Conservation (phyloP, 1,140 invertebrate genomes). For the Zelostemma sp. region DNA sequence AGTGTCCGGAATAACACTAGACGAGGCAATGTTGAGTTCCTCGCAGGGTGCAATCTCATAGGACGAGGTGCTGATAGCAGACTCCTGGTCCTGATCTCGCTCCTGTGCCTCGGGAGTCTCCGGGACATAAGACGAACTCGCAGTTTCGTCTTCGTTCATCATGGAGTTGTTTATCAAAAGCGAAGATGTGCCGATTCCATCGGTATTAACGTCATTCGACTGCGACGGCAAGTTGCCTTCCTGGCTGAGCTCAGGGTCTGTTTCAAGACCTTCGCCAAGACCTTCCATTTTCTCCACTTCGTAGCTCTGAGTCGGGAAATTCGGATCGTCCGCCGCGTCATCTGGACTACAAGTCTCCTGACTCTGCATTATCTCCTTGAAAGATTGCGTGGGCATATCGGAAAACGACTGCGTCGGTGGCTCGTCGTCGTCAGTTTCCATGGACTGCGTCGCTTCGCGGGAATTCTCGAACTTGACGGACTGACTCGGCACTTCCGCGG, state of each 20-base stretch:
- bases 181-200: conserved; percentile 62
- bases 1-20: conserved; percentile 63
- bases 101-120: conserved; percentile 68
- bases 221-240: conserved; percentile 66
- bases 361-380: conserved; percentile 56
- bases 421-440: conserved; percentile 53
- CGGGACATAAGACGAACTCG: conserved; percentile 66
- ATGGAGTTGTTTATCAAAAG: conserved; percentile 58
- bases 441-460: conserved; percentile 53
- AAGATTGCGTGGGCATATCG: conserved; percentile 64
- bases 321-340: conserved; percentile 57
- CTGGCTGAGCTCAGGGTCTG: conserved; percentile 60
- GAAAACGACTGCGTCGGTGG: conserved; percentile 61
- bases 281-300: conserved; percentile 61
- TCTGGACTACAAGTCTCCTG: conserved; percentile 44
- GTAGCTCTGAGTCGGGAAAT: conserved; percentile 65
- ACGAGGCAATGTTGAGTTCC: conserved; percentile 65
- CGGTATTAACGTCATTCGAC: conserved; percentile 62
- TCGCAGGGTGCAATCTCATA: conserved; percentile 68
- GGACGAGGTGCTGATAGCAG: conserved; percentile 67
- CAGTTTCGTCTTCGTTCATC: conserved; percentile 66
- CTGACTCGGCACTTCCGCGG: conserved; percentile 58
- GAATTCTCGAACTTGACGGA: conserved; percentile 61
- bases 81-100: conserved; percentile 67
- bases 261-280: conserved; percentile 55